These are phyloP conservation scores for Mesocricetus auratus DNA, from an alignment of 2,113 vertebrate species.

Conservation along the genomic window DNA sequence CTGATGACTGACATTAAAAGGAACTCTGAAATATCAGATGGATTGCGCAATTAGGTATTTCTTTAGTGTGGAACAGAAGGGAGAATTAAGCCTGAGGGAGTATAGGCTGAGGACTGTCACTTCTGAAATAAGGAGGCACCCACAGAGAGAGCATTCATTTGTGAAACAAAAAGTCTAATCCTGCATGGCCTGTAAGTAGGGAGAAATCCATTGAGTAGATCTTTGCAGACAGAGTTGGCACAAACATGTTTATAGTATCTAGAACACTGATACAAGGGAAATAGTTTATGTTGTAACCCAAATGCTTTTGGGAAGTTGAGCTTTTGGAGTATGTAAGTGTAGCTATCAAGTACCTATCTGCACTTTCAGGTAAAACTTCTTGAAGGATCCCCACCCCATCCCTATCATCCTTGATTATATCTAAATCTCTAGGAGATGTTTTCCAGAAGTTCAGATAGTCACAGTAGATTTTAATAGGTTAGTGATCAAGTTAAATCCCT, in stretches of 20 bases:
- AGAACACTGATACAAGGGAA: conserved; percentile 48
- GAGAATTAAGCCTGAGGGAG: neutral
- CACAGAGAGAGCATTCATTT: conserved; percentile 53
- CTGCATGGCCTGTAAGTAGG: neutral
- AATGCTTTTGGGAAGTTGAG: conserved; percentile 15
- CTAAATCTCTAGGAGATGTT: conserved; percentile 80
- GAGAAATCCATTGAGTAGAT: conserved; percentile 27
- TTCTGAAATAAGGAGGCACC: conserved; percentile 34
- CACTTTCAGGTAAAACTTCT: neutral
- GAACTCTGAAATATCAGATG: conserved; percentile 66
- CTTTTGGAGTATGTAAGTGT: neutral
- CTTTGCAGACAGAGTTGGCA: conserved; percentile 38
- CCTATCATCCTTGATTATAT: conserved; percentile 78
- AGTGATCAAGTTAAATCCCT: conserved; percentile 81
- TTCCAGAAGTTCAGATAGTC: conserved; percentile 85
- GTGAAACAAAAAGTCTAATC: conserved; percentile 62
- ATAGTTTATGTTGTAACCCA: neutral
- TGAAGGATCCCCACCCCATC: neutral
- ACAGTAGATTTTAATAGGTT: conserved; percentile 86
- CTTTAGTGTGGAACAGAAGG: conserved; percentile 45
- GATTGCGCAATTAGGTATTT: conserved; percentile 47
- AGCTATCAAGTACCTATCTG: neutral
- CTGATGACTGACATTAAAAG: conserved; percentile 78
- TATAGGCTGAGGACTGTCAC: neutral
- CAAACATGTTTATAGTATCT: neutral